phyloP scores from a whole-genome alignment of 2,797 vertebrate species.

The Ptychobarbus kaznakovi region DNA sequence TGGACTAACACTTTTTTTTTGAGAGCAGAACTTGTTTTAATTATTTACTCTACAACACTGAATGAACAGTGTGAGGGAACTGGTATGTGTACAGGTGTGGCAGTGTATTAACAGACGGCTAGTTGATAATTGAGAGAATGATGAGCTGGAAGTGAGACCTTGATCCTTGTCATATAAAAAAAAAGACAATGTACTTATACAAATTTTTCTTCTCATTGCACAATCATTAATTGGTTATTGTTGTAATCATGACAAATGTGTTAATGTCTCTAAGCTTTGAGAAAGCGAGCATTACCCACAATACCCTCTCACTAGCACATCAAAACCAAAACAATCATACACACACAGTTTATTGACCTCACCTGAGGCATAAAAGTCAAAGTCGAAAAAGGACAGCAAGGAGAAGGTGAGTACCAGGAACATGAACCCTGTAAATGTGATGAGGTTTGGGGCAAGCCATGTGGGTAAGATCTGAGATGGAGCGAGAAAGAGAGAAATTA shows the following conservation, averaged over 20 bases:
- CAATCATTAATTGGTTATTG: not conserved
- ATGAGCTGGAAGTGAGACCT: constrained; percentile 23
- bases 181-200: not conserved
- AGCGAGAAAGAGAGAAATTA: constrained; percentile 12
- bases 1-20: not conserved
- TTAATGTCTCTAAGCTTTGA: not conserved
- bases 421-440: constrained; percentile 97
- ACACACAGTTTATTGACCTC: constrained; percentile 62
- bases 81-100: not conserved
- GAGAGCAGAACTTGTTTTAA: not conserved
- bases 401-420: constrained; percentile 96
- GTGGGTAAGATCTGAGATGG: constrained; percentile 87
- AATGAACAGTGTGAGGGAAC: not conserved
- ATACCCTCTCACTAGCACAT: no score
- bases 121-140: constrained; percentile 32
- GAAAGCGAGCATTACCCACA: not conserved
- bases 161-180: constrained; percentile 29
- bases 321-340: not conserved
- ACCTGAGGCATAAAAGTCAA: constrained; percentile 95
- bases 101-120: constrained; percentile 8
- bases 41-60: not conserved
- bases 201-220: not conserved
- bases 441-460: constrained; percentile 97
- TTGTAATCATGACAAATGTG: not conserved
- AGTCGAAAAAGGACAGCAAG: constrained; percentile 94